Base-by-base conservation (phyloP, 2,797 vertebrate species). In the Gymnoscopelus braueri region DNA sequence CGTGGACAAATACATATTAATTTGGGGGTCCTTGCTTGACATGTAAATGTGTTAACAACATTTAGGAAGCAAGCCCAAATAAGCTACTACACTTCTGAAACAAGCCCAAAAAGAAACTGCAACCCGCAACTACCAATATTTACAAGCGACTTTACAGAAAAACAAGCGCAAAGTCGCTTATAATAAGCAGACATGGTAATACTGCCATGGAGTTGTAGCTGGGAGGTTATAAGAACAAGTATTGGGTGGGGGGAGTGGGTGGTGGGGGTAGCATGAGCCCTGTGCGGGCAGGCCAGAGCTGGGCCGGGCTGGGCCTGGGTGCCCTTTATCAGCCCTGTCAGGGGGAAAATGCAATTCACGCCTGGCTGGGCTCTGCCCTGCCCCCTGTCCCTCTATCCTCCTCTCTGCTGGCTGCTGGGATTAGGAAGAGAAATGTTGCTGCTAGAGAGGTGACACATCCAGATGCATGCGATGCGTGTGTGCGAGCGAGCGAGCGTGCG, bases 321-420 rank as follows among this genome's bases (percentile, higher is more conserved):
- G 86, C 79, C 81, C 84, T 89, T 89, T 89, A 92, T 93, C 88
- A 88, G 81, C 75, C 70, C 85, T 83, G 79, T 91, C 85, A 89
- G 78, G 88, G 79, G 81, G 78, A 87, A 93, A 94, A 91, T 75
- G 79, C 90, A 92, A 87, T 89, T 85, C 85, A 91, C 61, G 88
- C 79, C 85, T 82, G 75, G 77, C 78, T 88, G 80, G 78, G 66
- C 72, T 74, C 67, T 72, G 68, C 69, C 65, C 71, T 66, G 79
- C 84, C 81, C 71, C 19, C 58, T 65, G 5, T 75, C 83, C 81
- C 65, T 76, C 71, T 68, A 85, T 85, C 84, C 84, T 75, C 71
- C 77, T 78, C 65, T 52, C 75, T 57, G 69, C 79, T 71, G 78
- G 60, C 69, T 70, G 51, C 71, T 55, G 67, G 77, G 82, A 91